Evolutionary conservation across 1,140 invertebrate genomes (phyloP), one percentile per base, ranked within the genome.

Genomic region (Schlechtendalia chinensis): DNA sequence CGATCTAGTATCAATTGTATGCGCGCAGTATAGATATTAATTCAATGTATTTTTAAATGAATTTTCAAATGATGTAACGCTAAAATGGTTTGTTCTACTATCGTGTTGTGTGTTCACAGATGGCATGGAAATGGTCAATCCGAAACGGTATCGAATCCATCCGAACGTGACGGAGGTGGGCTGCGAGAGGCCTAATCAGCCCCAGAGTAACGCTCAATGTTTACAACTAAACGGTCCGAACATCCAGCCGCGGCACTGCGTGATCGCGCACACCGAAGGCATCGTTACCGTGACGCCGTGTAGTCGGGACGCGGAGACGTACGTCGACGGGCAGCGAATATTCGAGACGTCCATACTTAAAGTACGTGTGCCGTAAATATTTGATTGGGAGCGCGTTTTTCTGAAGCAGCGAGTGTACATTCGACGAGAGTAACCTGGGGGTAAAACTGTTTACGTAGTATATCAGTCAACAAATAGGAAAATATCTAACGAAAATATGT

Each of bases 281-380:
- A 94, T 97, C 58, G 95, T 97, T 63, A 96, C 94, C 0, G 90
- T 97, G 3, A 98, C 96, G n/a, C 96, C 96, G 32, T 91, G 94
- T 84, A 94, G 93, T 84, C 89, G 94, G 24, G 95, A 97, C 85
- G 94, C 96, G 5, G 93, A 97, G 84, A 96, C 95, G 11, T 97
- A 94, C 84, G 94, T 98, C 72, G 96, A 98, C 86, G 94, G 94
- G 59, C 93, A 96, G 84, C 89, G 95, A 82, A 94, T 97, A 84
- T 91, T 92, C 84, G 95, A 98, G 85, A 96, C 96, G 1, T 96
- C 96, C 5, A 93, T 97, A 82, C 87, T 98, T 53, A 93, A 96
- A 89, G 92, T 92, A 84, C 83, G 85, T 85, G n/a, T n/a, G n/a
- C n/a, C n/a, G n/a, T n/a, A n/a, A n/a, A n/a, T n/a, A n/a, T n/a